phyloP scores from a whole-genome alignment of 2,113 vertebrate species.

The Corydoras sp. region DNA sequence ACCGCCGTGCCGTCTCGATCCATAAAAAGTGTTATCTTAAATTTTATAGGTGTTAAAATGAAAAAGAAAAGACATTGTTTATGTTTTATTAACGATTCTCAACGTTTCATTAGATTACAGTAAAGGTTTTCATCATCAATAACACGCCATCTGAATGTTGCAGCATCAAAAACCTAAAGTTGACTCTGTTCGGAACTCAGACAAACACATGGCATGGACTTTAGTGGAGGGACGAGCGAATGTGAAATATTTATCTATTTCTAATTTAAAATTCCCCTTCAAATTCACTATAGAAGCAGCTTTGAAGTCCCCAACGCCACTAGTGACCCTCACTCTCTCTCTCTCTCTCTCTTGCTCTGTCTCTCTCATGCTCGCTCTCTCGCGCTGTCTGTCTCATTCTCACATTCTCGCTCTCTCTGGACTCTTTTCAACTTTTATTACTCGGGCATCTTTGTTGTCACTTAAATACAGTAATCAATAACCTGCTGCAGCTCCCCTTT shows the following conservation, averaged over 20 bases:
- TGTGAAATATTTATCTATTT: constrained; percentile 71
- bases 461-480: not conserved
- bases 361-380: not conserved
- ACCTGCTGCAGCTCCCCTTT: too few relatives aligned
- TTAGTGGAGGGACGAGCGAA: constrained; percentile 53
- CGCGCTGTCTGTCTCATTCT: not conserved
- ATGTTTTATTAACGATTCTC: too few relatives aligned
- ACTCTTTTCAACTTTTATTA: not conserved
- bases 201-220: constrained; percentile 47
- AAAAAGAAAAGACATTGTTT: too few relatives aligned
- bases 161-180: too few relatives aligned
- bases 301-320: constrained; percentile 59
- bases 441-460: not conserved
- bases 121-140: too few relatives aligned
- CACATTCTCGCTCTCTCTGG: not conserved
- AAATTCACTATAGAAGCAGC: constrained; percentile 56
- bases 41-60: too few relatives aligned
- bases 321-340: constrained; percentile 50
- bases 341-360: not conserved
- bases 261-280: constrained; percentile 71
- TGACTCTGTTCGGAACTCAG: constrained; percentile 10
- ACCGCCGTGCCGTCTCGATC: too few relatives aligned
- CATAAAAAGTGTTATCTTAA: too few relatives aligned
- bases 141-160: too few relatives aligned
- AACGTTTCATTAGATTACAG: too few relatives aligned